phyloP scores from a whole-genome alignment of 1,140 invertebrate species.

The Trachymyrmex septentrionalis region DNA sequence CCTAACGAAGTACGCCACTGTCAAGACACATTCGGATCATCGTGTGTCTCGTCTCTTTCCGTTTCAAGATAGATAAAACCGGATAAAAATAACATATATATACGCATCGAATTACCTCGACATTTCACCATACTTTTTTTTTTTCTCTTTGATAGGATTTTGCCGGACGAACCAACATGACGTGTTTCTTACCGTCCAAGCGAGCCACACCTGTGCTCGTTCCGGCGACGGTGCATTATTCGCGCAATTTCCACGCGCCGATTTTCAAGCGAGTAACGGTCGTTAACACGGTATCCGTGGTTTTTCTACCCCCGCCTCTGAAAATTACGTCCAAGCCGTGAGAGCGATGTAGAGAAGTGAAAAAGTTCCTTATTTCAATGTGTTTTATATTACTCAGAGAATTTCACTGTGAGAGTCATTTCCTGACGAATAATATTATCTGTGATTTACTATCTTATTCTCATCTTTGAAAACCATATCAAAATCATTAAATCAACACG shows the following conservation, averaged over 20 bases:
- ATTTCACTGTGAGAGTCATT: background rate
- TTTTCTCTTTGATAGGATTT: conserved; percentile 12
- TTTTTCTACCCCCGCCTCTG: conserved; percentile 82
- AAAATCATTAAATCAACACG: background rate
- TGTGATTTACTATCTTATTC: background rate
- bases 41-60: background rate
- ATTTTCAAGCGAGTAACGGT: conserved; percentile 82
- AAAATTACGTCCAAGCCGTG: conserved; percentile 75
- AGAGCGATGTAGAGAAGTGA: background rate
- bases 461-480: background rate
- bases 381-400: background rate
- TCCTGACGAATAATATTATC: background rate
- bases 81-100: conserved; percentile 2
- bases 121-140: conserved; percentile 21
- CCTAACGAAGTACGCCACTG: background rate
- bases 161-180: conserved; percentile 74
- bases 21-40: background rate
- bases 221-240: conserved; percentile 78
- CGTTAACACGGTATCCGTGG: conserved; percentile 80
- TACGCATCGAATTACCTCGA: background rate
- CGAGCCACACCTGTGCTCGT: conserved; percentile 75
- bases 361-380: conserved; percentile 21
- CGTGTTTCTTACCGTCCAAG: conserved; percentile 81
- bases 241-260: conserved; percentile 82
- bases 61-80: background rate